Evolutionary conservation across 1,140 invertebrate genomes (phyloP).

Genomic region (Drosophila nasuta): DNA sequence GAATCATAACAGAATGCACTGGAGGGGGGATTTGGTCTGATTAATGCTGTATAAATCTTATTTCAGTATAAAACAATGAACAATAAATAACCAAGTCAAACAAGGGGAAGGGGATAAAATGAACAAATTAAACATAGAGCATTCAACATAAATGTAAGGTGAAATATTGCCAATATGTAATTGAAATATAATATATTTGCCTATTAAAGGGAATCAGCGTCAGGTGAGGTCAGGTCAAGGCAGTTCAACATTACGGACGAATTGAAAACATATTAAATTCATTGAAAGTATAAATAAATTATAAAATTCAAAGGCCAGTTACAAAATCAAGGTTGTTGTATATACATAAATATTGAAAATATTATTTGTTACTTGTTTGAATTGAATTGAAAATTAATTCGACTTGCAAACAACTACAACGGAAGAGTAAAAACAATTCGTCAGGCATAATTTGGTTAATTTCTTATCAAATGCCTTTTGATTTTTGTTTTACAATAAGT

Average conservation of each 20-base stretch:
- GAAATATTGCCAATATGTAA: not conserved
- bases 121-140: slow-evolving; percentile 1
- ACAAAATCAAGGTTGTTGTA: slow-evolving; percentile 14
- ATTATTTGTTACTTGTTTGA: not conserved
- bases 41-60: slow-evolving; percentile 4
- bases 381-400: slow-evolving; percentile 12
- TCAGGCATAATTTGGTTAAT: slow-evolving; percentile 24
- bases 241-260: slow-evolving; percentile 29
- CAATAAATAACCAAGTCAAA: slow-evolving; percentile 11
- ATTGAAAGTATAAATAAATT: slow-evolving; percentile 7
- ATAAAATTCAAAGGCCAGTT: not conserved
- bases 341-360: slow-evolving; percentile 18
- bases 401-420: slow-evolving; percentile 56
- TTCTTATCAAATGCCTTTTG: slow-evolving; percentile 28
- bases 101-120: not conserved
- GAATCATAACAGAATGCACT: slow-evolving; percentile 35
- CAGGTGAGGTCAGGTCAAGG: slow-evolving; percentile 10
- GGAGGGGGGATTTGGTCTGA: not conserved
- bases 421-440: slow-evolving; percentile 36
- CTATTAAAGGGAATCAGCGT: slow-evolving; percentile 2
- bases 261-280: slow-evolving; percentile 2
- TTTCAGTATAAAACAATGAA: slow-evolving; percentile 7
- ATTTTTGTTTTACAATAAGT: slow-evolving; percentile 23
- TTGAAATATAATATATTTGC: not conserved
- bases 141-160: not conserved